Evolutionary conservation across 1,140 invertebrate genomes (phyloP).

Genomic region (Diplogasteroides magnus): DNA sequence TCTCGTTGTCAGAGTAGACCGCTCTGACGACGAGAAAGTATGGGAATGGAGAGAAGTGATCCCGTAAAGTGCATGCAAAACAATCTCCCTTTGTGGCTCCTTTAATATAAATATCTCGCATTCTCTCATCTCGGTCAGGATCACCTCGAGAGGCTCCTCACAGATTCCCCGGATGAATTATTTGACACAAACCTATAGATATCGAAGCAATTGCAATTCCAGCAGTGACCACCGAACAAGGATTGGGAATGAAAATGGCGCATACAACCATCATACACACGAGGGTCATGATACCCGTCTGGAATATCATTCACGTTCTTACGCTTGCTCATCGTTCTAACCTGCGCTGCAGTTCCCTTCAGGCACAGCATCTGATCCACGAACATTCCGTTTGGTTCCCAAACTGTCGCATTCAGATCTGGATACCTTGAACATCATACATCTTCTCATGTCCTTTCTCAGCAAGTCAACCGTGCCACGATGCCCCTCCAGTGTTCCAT

Average conservation of each 20-base stretch:
- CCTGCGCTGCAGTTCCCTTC: constrained; percentile 40
- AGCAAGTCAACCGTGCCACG: constrained; percentile 26
- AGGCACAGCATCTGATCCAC: constrained; percentile 52
- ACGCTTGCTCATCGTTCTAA: constrained; percentile 5
- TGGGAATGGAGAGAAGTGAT: no score
- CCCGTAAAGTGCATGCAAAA: no score
- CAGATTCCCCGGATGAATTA: no score
- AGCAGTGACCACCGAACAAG: constrained; percentile 55
- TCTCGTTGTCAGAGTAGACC: no score
- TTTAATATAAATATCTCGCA: neutral
- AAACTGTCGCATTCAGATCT: constrained; percentile 50
- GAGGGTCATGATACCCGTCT: constrained; percentile 56
- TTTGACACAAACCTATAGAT: constrained; percentile 27
- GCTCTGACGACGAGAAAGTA: no score
- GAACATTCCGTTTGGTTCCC: constrained; percentile 52
- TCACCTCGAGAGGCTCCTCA: neutral
- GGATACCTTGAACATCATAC: constrained; percentile 21
- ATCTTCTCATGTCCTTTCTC: no score
- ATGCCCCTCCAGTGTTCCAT: constrained; percentile 47
- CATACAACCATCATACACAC: constrained; percentile 57
- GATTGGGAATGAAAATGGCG: constrained; percentile 58
- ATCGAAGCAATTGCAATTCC: constrained; percentile 57
- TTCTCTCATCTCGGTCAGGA: neutral
- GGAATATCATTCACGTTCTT: constrained; percentile 48
- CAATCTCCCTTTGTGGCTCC: no score